Base-by-base conservation (phyloP, 2,113 vertebrate genomes). In the Eulemur rufifrons region DNA sequence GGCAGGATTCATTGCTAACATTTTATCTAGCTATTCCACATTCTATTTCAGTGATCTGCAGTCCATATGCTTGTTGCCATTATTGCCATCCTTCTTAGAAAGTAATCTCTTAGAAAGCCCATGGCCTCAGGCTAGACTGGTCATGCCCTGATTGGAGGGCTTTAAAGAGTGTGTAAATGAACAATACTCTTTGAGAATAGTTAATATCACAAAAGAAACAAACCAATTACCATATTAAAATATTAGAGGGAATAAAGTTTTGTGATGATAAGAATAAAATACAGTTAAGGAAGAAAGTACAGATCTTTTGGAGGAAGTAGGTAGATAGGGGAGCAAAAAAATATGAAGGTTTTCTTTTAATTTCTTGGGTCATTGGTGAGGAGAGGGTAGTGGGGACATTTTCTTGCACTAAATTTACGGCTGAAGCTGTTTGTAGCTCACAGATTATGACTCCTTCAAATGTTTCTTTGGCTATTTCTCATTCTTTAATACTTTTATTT, bases 401-500 rank as follows among this genome's bases (percentile, higher is more conserved):
- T 90, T 59, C 15, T n/a, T 66, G 8, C 21, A 34, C 68, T 82
- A 78, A 89, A 94, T 93, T 82, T 91, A 73, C 18, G 29, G n/a
- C 56, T 52, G 18, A 91, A 80, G 56, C n/a, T 95, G 20, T 88
- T 73, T 86, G n/a, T 29, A 50, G 74, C 64, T 89, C 91, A 68
- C 3, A 77, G 73, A 97, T 88, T n/a, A 93, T 54, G 39, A 69
- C 17, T 8, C 52, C 21, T 95, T 86, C 73, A 80, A 92, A 89
- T 74, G 91, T 89, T 85, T 90, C 81, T 83, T 63, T 90, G 54
- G 66, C 88, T 83, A 29, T 86, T 96, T 96, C 50, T 91, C 69
- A n/a, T 78, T 86, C 71, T 93, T 71, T 89, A 88, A 90, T 90
- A 88, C 54, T 45, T 94, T 78, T 61, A 66, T 96, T 94, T 96